These are phyloP conservation scores for Gymnothorax javanicus DNA, from an alignment of 2,797 vertebrate genomes.

Conservation along the genomic window DNA sequence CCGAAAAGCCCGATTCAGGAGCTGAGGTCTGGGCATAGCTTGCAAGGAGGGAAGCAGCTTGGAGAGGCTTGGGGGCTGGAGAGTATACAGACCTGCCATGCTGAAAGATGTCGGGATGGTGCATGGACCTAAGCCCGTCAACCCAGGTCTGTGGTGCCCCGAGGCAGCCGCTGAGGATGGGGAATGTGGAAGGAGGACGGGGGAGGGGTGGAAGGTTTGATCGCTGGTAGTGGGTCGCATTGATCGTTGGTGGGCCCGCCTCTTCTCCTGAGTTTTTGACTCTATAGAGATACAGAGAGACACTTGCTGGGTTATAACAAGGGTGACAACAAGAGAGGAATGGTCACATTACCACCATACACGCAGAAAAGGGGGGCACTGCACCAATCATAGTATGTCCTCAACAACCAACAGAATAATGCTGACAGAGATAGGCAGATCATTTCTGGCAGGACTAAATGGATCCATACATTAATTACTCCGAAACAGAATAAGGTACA, in stretches of 20 bases:
- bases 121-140: slow-evolving; percentile 65
- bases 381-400: not conserved
- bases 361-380: not conserved
- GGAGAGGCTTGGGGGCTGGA: slow-evolving; percentile 67
- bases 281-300: slow-evolving; percentile 72
- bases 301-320: slow-evolving; percentile 25
- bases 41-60: slow-evolving; percentile 71
- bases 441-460: not conserved
- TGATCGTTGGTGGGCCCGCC: slow-evolving; percentile 76
- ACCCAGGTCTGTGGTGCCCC: slow-evolving; percentile 51
- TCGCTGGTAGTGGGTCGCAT: slow-evolving; percentile 65
- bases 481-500: not conserved
- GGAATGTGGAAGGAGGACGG: slow-evolving; percentile 57
- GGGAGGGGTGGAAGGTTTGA: slow-evolving; percentile 65
- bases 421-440: not conserved
- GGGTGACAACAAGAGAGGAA: not conserved
- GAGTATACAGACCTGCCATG: slow-evolving; percentile 83
- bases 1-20: slow-evolving; percentile 47
- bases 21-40: slow-evolving; percentile 62
- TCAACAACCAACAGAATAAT: not conserved
- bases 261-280: slow-evolving; percentile 81
- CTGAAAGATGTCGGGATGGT: slow-evolving; percentile 76
- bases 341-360: not conserved
- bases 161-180: slow-evolving; percentile 49
- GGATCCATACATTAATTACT: not conserved